Base-by-base conservation (phyloP, 1,140 invertebrate genomes). In the Diachasmimorpha longicaudata region DNA sequence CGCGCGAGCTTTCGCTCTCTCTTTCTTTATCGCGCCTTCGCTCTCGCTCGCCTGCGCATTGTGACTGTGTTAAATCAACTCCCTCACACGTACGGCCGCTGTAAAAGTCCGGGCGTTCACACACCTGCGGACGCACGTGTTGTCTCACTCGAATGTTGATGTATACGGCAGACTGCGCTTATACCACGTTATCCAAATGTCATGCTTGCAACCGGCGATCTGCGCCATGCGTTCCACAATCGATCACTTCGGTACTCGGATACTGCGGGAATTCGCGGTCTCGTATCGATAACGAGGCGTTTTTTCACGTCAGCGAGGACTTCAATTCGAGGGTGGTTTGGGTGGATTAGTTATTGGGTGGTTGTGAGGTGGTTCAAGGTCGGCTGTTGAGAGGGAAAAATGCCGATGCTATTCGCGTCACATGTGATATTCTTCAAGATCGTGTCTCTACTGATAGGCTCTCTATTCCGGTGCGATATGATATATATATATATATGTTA, bases 111-210 rank as follows among this genome's bases (percentile, higher is more conserved):
- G 36, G 52, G 44, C 36, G 74, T 44, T 19, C 37, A 71, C 55
- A 76, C 74, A 76, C 74, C 68, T 76, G 74, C 31, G 37, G n/a
- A 66, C 69, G 74, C 74, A 76, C 74, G 74, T 76, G 69, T 76
- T 19, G 48, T 52, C 48, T 52, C 48, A 14, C 14, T n/a, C n/a
- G 48, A 16, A 52, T 52, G 48, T 63, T 63, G 68, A 63, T 70
- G 42, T 66, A 70, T 25, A 48, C 37, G 48, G 39, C 74, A 74
- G 75, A 70, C 77, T 77, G 77, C 70, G 80, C 75, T 82, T 84
- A 76, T 68, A 79, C 76, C 74, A 76, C 78, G 78, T 81, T 80
- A 81, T 81, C 80, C 80, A 77, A 82, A 81, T 80, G 81, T 81
- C 79, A 81, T 75, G 76, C 75, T 77, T 70, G 77, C 75, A 69